Base-by-base conservation (phyloP, 2,888 invertebrate genomes). In the Melinaea menophilus region DNA sequence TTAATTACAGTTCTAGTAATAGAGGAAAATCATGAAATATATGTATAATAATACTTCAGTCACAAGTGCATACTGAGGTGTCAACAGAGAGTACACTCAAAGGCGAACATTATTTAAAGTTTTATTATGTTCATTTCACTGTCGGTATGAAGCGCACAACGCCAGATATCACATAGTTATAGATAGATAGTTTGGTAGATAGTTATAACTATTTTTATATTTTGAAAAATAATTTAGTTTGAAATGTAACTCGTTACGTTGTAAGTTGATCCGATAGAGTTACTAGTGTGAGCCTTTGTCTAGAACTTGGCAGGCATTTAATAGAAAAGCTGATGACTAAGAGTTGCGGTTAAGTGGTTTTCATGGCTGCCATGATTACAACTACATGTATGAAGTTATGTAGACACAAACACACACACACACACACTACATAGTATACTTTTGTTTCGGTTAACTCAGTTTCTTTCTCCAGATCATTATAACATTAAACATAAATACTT, bases 291-390 rank as follows among this genome's bases (percentile, higher is more conserved):
- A 5, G 5, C 51, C 9, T 7, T 11, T 41, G 41, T 51, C 31
- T 51, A 51, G 31, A 51, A 51, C 51, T 51, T 51, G 51, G 51
- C 51, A 51, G 31, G 51, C 31, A 31, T 51, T 51, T 31, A 51
- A 22, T 51, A 51, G 51, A 31, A 51, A 51, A 51, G 31, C 22
- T 31, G 31, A 22, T 51, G 51, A 31, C 2, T 51, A 31, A 22
- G 3, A 48, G 48, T 9, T 31, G 51, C 31, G 51, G 51, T 51
- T 31, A 31, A 51, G 51, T 9, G 51, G 51, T 51, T 51, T 51
- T 51, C 12, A 51, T 22, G 22, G 48, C 22, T 51, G 51, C 22
- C 31, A 51, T 31, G 31, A 22, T 3, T 22, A 4, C 11, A 31
- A 5, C 9, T 51, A 31, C 31, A 31, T 51, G 22, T 22, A 51